These are phyloP conservation scores for Amazona vittata DNA, from an alignment of 2,113 vertebrate species.

Conservation along the genomic window DNA sequence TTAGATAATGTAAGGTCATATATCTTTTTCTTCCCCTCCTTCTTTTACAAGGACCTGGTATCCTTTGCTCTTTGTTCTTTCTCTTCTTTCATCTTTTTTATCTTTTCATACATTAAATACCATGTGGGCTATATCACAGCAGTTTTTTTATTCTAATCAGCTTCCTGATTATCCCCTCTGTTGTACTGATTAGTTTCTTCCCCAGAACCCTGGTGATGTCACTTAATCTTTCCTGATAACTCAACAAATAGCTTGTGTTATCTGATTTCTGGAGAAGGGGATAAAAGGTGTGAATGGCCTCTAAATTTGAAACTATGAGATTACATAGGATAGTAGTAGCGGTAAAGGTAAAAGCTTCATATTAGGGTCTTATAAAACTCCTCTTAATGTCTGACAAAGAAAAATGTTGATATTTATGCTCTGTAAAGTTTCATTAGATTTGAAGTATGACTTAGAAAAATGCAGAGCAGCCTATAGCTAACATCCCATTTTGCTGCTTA, in stretches of 20 bases:
- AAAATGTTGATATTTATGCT: background rate
- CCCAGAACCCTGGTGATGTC: background rate
- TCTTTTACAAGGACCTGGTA: background rate
- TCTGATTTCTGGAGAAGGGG: background rate
- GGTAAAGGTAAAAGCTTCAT: background rate
- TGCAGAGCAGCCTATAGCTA: background rate
- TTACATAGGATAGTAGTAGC: background rate
- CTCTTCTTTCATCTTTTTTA: slow-evolving; percentile 22
- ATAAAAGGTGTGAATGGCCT: background rate
- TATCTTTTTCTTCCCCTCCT: background rate
- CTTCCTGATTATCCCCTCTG: background rate
- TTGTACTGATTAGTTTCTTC: slow-evolving; percentile 21
- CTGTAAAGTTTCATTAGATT: background rate
- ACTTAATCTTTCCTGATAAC: slow-evolving; percentile 9
- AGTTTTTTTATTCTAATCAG: slow-evolving; percentile 34
- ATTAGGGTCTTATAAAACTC: background rate
- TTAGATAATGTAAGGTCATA: background rate
- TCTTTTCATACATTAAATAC: slow-evolving; percentile 32
- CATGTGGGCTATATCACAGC: slow-evolving; percentile 1
- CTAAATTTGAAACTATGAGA: background rate
- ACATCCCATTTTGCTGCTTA: background rate
- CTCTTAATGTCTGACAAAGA: background rate
- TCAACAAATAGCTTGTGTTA: slow-evolving; percentile 35
- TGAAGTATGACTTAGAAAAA: background rate
- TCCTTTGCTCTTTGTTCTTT: slow-evolving; percentile 44